Percentiles rank a stretch among this genome's conserved stretches.
Evolutionary conservation across 2,888 invertebrate genomes (phyloP).

Genomic region (Linnaemya vulpina): DNA sequence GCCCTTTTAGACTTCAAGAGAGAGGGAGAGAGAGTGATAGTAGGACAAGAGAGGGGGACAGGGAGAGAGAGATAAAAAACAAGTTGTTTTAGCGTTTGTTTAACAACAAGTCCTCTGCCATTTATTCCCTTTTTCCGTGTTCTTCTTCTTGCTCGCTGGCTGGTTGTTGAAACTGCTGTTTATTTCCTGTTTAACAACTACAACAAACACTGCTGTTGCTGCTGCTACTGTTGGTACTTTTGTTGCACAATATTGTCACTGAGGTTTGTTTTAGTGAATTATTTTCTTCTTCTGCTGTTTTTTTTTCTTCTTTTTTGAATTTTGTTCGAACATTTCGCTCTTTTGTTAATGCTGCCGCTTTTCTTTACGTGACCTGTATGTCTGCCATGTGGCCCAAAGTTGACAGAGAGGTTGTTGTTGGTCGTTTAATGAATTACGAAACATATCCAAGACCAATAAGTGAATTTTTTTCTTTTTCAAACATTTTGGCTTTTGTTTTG

Average conservation of each 20-base stretch:
- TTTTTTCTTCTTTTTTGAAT: not conserved
- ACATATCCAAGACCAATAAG: slow-evolving; percentile 11
- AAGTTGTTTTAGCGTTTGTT: slow-evolving; percentile 43
- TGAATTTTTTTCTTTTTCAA: slow-evolving; percentile 1
- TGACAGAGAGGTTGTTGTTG: slow-evolving; percentile 28
- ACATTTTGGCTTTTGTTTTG: slow-evolving; percentile 15
- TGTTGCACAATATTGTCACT: slow-evolving; percentile 25
- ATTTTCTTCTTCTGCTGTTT: not conserved
- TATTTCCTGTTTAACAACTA: slow-evolving; percentile 44
- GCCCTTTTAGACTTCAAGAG: not conserved
- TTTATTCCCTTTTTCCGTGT: slow-evolving; percentile 2
- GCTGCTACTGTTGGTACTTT: slow-evolving; percentile 28
- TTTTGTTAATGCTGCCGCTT: slow-evolving; percentile 36
- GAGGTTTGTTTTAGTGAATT: slow-evolving; percentile 26
- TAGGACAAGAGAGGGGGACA: too few relatives aligned
- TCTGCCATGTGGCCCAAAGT: slow-evolving; percentile 28
- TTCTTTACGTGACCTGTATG: slow-evolving; percentile 60
- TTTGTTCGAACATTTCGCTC: slow-evolving; percentile 17
- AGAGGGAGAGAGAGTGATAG: not conserved
- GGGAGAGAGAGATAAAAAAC: not conserved
- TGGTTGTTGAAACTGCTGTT: slow-evolving; percentile 27
- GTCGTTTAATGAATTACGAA: slow-evolving; percentile 20
- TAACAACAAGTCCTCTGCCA: slow-evolving; percentile 38
- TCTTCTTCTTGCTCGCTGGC: too few relatives aligned
- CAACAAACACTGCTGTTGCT: slow-evolving; percentile 37